Conservation (phyloP, 2,113 vertebrate species). For the Hippocampus abdominalis region DNA sequence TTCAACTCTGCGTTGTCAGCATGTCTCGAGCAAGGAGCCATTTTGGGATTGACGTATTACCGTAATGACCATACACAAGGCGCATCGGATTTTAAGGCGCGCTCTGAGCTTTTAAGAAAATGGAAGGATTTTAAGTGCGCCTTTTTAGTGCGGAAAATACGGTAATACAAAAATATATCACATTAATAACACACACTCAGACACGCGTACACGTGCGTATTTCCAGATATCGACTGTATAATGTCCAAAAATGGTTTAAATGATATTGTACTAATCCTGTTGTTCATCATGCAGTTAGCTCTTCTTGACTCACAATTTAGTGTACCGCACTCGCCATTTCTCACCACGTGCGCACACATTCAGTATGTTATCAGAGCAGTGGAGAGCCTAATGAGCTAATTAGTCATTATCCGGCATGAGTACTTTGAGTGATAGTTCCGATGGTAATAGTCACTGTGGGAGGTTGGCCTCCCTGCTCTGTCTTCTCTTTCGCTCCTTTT, state of each 20-base stretch:
- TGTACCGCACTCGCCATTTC: background rate
- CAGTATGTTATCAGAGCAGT: slow-evolving; percentile 8
- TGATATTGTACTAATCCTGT: background rate
- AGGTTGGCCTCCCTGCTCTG: slow-evolving; percentile 25
- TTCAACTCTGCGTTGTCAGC: too few relatives aligned
- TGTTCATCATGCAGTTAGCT: background rate
- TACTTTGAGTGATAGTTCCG: slow-evolving; percentile 44
- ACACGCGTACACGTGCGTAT: background rate
- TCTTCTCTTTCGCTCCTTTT: slow-evolving; percentile 46
- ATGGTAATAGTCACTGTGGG: slow-evolving; percentile 49
- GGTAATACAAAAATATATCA: too few relatives aligned
- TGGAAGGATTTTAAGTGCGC: too few relatives aligned
- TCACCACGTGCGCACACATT: background rate
- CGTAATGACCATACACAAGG: too few relatives aligned
- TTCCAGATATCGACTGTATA: background rate
- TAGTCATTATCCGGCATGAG: slow-evolving; percentile 50
- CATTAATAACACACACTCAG: too few relatives aligned
- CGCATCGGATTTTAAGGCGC: too few relatives aligned
- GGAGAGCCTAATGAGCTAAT: slow-evolving; percentile 51
- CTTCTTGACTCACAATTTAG: background rate
- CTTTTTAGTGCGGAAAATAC: too few relatives aligned
- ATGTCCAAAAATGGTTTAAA: background rate
- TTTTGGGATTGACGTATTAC: too few relatives aligned
- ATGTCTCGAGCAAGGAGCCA: too few relatives aligned
- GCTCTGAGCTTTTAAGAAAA: too few relatives aligned